Evolutionary conservation across 2,888 invertebrate genomes (phyloP).

Genomic region (Hyposoter didymator): DNA sequence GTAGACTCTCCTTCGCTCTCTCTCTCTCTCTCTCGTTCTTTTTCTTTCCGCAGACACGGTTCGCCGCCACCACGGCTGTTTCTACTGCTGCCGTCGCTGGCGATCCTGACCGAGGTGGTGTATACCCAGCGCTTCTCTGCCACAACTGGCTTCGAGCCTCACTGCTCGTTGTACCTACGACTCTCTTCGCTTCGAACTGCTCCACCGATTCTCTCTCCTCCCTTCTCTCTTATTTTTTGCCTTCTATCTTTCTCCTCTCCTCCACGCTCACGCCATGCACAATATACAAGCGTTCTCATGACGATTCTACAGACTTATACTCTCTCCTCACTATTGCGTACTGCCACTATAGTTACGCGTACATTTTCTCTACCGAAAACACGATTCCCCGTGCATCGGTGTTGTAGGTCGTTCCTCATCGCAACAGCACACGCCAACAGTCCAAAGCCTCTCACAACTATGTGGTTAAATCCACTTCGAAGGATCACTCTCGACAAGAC

Average conservation of each 20-base stretch:
- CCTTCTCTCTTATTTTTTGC: slow-evolving; percentile 29
- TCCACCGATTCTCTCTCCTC: slow-evolving; percentile 53
- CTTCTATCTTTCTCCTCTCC: slow-evolving; percentile 55
- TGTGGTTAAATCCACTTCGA: slow-evolving; percentile 57
- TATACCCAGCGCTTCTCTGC: slow-evolving; percentile 63
- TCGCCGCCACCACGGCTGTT: slow-evolving; percentile 63
- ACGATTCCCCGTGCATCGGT: slow-evolving; percentile 57
- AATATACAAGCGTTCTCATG: slow-evolving; percentile 48
- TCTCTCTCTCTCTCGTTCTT: slow-evolving; percentile 71
- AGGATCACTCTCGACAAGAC: slow-evolving; percentile 57
- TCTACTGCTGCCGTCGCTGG: slow-evolving; percentile 68
- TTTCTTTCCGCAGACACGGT: slow-evolving; percentile 84
- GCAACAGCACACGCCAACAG: slow-evolving; percentile 42
- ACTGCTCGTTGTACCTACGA: slow-evolving; percentile 64
- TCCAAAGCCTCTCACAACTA: slow-evolving; percentile 36
- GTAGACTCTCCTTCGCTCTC: slow-evolving; percentile 75
- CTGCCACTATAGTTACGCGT: slow-evolving; percentile 58
- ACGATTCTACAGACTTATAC: slow-evolving; percentile 63
- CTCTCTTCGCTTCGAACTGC: slow-evolving; percentile 47
- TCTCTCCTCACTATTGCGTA: slow-evolving; percentile 56
- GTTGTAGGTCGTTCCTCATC: slow-evolving; percentile 62
- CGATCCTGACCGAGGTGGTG: slow-evolving; percentile 58
- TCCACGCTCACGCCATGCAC: slow-evolving; percentile 19
- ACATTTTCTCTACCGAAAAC: slow-evolving; percentile 66
- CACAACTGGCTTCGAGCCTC: slow-evolving; percentile 68